Conservation (phyloP, 2,113 vertebrate genomes). For the Sprattus sprattus region DNA sequence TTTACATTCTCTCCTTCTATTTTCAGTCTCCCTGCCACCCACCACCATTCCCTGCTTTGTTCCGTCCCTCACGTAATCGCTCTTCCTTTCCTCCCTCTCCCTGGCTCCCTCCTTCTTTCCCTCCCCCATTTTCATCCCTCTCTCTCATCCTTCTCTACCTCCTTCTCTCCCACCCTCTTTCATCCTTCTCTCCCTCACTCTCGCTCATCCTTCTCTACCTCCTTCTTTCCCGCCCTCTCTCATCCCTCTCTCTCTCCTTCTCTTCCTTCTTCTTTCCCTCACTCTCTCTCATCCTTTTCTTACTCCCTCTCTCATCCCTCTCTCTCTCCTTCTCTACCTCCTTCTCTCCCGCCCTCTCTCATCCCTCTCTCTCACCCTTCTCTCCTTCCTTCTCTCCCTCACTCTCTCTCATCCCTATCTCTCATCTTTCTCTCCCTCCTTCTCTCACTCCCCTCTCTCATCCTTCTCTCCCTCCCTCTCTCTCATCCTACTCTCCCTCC, state of each 20-base stretch:
- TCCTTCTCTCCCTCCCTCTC: too few relatives aligned
- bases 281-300: too few relatives aligned
- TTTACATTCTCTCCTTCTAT: background rate
- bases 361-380: background rate
- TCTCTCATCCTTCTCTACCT: background rate
- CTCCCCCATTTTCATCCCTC: background rate
- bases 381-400: background rate
- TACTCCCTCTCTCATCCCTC: too few relatives aligned
- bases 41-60: slow-evolving; percentile 1
- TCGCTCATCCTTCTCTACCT: background rate
- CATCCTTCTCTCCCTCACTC: background rate
- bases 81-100: background rate
- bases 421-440: slow-evolving; percentile 40
- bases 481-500: too few relatives aligned
- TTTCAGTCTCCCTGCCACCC: slow-evolving; percentile 10
- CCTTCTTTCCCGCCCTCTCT: slow-evolving; percentile 23
- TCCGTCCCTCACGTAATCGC: background rate
- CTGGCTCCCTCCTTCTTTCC: background rate
- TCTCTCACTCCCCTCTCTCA: too few relatives aligned
- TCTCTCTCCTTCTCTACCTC: too few relatives aligned
- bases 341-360: background rate
- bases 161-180: too few relatives aligned
- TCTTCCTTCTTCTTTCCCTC: too few relatives aligned
- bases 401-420: slow-evolving; percentile 4
- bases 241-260: slow-evolving; percentile 21